Conservation (phyloP, 2,797 vertebrate genomes). For the Oceanodroma leucorhoa region DNA sequence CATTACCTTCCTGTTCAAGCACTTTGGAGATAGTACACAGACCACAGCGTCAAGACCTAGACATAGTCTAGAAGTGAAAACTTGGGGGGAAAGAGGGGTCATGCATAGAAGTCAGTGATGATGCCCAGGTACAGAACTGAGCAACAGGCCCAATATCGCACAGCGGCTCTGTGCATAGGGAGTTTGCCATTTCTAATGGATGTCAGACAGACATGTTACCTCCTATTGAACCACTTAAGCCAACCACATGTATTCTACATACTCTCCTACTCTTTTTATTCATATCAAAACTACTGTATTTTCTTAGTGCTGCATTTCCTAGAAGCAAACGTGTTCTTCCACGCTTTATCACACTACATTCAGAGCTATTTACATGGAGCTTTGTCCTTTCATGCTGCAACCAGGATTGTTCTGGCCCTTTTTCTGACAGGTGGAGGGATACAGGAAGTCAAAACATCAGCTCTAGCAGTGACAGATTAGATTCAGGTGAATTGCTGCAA, state of each 20-base stretch:
- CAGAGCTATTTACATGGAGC: background rate
- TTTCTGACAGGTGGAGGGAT: background rate
- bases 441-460: background rate
- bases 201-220: background rate
- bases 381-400: background rate
- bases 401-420: background rate
- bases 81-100: background rate
- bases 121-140: background rate
- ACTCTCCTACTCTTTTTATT: background rate
- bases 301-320: background rate
- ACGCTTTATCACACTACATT: background rate
- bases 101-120: background rate
- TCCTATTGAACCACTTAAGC: background rate
- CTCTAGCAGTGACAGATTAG: background rate
- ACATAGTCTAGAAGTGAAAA: background rate
- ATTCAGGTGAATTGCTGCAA: background rate
- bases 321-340: background rate
- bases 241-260: background rate
- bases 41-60: background rate
- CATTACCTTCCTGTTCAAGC: background rate
- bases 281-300: background rate
- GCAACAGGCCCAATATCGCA: fast-evolving
- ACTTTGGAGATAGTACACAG: background rate
- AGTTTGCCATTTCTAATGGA: background rate
- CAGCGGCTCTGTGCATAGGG: fast-evolving